phyloP scores from a whole-genome alignment of 2,113 vertebrate genomes.

The Petrocephalus zakoni region DNA sequence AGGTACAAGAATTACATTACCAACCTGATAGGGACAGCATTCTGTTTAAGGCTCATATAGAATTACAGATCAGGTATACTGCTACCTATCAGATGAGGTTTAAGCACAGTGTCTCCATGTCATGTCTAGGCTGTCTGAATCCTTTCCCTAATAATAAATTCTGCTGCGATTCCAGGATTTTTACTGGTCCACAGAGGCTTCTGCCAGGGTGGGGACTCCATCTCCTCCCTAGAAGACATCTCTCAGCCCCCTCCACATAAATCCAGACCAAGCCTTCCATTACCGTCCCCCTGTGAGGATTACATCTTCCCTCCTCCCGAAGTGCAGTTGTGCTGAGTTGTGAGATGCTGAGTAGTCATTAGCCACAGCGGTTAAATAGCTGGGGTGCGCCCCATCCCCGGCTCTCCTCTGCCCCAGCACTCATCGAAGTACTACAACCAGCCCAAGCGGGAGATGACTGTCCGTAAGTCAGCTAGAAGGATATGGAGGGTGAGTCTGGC shows the following conservation, averaged over 20 bases:
- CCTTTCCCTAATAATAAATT: not conserved
- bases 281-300: not conserved
- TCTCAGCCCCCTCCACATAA: not conserved
- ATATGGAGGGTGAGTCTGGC: constrained; percentile 79
- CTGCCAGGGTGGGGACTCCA: not conserved
- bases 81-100: not conserved
- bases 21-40: not conserved
- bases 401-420: constrained; percentile 29
- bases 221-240: not conserved
- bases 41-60: not conserved
- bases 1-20: not conserved
- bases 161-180: not conserved
- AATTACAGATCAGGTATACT: not conserved
- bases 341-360: constrained; percentile 54
- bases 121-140: not conserved
- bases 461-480: constrained; percentile 72
- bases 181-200: not conserved
- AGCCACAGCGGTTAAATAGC: constrained; percentile 57
- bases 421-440: constrained; percentile 54
- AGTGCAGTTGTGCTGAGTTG: constrained; percentile 53
- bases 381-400: constrained; percentile 52
- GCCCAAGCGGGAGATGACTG: constrained; percentile 50
- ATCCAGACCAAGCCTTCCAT: not conserved
- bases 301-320: constrained; percentile 5
- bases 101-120: not conserved